Conservation (phyloP, 2,888 invertebrate species). For the Taphrorychus bicolor region DNA sequence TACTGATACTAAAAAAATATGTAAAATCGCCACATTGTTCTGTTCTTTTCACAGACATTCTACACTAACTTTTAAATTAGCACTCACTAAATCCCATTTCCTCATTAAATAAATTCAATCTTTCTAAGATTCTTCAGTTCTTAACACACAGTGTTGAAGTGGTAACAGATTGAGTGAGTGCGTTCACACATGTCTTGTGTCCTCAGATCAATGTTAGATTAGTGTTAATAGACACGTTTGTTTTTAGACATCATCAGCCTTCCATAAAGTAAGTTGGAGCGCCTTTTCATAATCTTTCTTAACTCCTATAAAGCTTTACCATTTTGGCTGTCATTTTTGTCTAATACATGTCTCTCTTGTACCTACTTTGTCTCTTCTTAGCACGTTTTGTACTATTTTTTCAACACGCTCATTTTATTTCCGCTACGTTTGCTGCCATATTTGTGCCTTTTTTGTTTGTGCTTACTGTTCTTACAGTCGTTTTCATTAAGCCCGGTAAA, state of each 20-base stretch:
- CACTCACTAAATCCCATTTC: too few relatives aligned
- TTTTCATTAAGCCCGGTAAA: too few relatives aligned
- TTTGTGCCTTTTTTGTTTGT: background rate
- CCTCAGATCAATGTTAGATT: background rate
- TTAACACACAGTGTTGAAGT: too few relatives aligned
- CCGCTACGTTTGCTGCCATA: background rate
- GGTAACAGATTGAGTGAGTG: too few relatives aligned
- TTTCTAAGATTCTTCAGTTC: too few relatives aligned
- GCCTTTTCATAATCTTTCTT: constrained; percentile 31
- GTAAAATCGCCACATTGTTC: too few relatives aligned
- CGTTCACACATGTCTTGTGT: too few relatives aligned
- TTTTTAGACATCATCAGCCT: constrained; percentile 39
- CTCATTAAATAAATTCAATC: too few relatives aligned
- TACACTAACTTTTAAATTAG: too few relatives aligned
- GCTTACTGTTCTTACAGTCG: too few relatives aligned
- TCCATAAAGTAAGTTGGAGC: constrained; percentile 39
- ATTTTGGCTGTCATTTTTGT: background rate
- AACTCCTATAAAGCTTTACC: constrained; percentile 19
- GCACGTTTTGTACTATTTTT: background rate
- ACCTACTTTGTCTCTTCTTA: background rate
- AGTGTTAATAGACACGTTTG: constrained; percentile 27
- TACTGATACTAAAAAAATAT: too few relatives aligned
- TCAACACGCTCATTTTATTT: background rate
- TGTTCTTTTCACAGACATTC: too few relatives aligned
- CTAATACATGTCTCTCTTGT: background rate